phyloP scores from a whole-genome alignment of 2,113 vertebrate species.

The Eublepharis macularius region DNA sequence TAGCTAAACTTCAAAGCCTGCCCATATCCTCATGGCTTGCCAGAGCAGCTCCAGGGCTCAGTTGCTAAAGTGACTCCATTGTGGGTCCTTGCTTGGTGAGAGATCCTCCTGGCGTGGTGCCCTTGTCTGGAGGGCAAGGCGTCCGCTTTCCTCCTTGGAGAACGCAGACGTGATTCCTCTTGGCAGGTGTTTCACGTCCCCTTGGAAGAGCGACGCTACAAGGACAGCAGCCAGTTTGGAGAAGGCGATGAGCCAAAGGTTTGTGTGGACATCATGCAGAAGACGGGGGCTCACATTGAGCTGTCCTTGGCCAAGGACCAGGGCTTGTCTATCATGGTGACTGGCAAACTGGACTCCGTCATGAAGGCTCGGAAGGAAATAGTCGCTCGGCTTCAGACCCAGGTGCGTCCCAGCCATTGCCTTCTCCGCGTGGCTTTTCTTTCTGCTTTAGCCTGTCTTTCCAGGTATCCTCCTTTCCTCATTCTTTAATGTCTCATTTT shows the following conservation, averaged over 20 bases:
- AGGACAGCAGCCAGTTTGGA: constrained; percentile 84
- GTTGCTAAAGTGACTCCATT: too few relatives aligned
- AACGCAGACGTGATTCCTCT: background rate
- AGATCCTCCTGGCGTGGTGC: too few relatives aligned
- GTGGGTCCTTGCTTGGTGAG: too few relatives aligned
- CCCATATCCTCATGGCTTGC: too few relatives aligned
- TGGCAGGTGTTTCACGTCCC: constrained; percentile 80
- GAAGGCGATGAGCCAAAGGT: constrained; percentile 83
- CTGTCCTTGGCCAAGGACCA: constrained; percentile 83
- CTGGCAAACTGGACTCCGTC: constrained; percentile 80
- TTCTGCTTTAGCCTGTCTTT: background rate
- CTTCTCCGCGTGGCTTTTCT: background rate
- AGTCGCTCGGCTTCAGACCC: constrained; percentile 80
- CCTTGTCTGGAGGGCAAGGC: too few relatives aligned
- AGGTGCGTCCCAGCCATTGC: constrained; percentile 62
- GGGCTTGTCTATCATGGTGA: constrained; percentile 84
- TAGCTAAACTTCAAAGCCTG: too few relatives aligned
- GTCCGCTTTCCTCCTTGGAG: too few relatives aligned
- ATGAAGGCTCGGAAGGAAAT: constrained; percentile 85
- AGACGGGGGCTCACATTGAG: constrained; percentile 81
- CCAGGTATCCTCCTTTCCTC: too few relatives aligned
- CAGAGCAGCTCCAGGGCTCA: too few relatives aligned
- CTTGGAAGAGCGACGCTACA: constrained; percentile 82
- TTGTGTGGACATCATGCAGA: constrained; percentile 82
- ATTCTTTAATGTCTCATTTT: too few relatives aligned